These are phyloP conservation scores for Fragum whitleyi DNA, from an alignment of 2,888 invertebrate species.

Conservation along the genomic window DNA sequence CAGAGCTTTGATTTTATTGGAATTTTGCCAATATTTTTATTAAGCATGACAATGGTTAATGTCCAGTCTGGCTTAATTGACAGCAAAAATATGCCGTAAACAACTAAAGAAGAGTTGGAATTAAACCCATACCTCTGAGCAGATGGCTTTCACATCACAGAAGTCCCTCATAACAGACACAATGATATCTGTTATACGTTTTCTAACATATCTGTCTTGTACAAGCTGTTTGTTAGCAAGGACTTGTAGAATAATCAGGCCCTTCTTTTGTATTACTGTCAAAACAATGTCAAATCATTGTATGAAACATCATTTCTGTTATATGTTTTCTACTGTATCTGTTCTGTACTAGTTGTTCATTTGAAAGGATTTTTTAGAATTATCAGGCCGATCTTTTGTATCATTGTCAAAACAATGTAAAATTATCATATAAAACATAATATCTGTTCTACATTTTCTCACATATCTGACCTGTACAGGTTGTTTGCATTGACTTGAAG, in stretches of 20 bases:
- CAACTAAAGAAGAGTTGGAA: no score
- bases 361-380: no score
- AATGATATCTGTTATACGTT: constrained; percentile 68
- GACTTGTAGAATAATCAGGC: constrained; percentile 79
- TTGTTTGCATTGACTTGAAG: constrained; percentile 73
- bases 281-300: neutral
- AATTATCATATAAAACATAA: constrained; percentile 53
- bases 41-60: no score
- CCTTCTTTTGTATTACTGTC: constrained; percentile 81
- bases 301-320: constrained; percentile 56
- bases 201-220: constrained; percentile 55
- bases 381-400: no score
- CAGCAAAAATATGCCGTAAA: no score
- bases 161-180: constrained; percentile 69
- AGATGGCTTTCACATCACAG: constrained; percentile 66
- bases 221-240: constrained; percentile 66
- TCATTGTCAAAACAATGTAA: no score
- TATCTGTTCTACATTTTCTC: constrained; percentile 63
- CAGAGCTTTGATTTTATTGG: no score
- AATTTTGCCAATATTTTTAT: no score
- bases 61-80: no score
- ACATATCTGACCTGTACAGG: constrained; percentile 55
- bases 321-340: constrained; percentile 62
- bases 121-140: constrained; percentile 77
- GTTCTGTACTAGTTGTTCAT: constrained; percentile 55